Evolutionary conservation across 2,888 invertebrate genomes (phyloP), one percentile per base, ranked within the genome.

Genomic region (Eilema depressum): DNA sequence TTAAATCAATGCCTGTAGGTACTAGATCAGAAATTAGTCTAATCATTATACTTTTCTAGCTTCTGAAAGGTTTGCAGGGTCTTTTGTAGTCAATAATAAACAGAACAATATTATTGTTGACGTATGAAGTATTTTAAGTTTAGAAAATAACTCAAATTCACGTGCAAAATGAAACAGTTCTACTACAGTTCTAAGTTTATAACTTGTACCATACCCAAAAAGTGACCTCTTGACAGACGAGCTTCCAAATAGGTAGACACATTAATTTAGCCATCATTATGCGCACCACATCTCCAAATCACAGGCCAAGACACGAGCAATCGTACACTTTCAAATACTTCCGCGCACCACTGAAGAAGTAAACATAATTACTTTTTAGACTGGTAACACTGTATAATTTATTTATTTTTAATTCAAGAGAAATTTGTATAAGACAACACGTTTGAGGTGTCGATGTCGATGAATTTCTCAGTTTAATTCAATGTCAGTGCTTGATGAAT

Each of bases 201-300:
- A 65, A 37, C 75, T 83, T 80, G 62, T 11, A 71, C 76, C 71
- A 14, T 0, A 62, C 17, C 33, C 60, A 17, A 73, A 56, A 59
- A 75, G 73, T 81, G 84, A 85, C 84, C 81, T 81, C 83, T 82
- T 82, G 86, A 86, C 79, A 81, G 86, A 76, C 81, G 76, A 83
- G 87, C 87, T 87, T 80, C 87, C 84, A 86, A 87, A 86, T 81
- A 83, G 72, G 86, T 82, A 86, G 87, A 86, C 83, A 86, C 83
- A 84, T 86, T 83, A 86, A 87, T 87, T 85, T 84, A 85, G 79
- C 83, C 80, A 86, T 86, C 84, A 85, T 81, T 81, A 84, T 74
- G 74, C 77, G 75, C 75, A 73, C 75, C 79, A 68, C 75, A 72
- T 79, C 76, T 77, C 66, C 77, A 71, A 75, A 80, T 77, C 75